These are phyloP conservation scores for Melinopterus prodromus DNA, from an alignment of 2,888 invertebrate species.

Conservation along the genomic window DNA sequence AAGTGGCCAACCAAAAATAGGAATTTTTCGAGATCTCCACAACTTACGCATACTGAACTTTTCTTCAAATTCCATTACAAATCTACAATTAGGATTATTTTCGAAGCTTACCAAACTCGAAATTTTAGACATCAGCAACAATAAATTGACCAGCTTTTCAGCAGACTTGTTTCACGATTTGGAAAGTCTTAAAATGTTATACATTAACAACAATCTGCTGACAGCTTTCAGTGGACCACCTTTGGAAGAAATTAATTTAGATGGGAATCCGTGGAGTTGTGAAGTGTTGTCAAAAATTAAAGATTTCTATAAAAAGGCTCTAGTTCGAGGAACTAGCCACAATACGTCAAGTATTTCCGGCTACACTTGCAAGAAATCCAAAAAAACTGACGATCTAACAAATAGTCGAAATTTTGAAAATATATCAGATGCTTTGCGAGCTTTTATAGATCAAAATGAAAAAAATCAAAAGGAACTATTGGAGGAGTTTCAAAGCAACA, in stretches of 20 bases:
- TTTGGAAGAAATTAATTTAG: neutral
- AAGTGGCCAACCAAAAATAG: neutral
- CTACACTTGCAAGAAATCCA: too few relatives aligned
- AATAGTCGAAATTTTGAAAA: too few relatives aligned
- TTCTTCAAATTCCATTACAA: slow-evolving; percentile 24
- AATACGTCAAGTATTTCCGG: too few relatives aligned
- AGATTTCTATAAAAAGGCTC: too few relatives aligned
- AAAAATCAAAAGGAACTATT: too few relatives aligned
- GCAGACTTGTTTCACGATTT: slow-evolving; percentile 18
- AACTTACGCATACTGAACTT: slow-evolving; percentile 14
- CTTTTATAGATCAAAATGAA: too few relatives aligned
- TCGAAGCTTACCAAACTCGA: slow-evolving; percentile 12
- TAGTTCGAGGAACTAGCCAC: too few relatives aligned
- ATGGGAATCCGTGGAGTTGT: slow-evolving; percentile 25
- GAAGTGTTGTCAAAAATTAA: neutral
- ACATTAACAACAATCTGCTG: slow-evolving; percentile 20
- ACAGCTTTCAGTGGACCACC: neutral
- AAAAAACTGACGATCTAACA: too few relatives aligned
- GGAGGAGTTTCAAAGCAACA: too few relatives aligned
- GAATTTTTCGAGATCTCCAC: slow-evolving; percentile 6
- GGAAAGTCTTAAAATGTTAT: neutral
- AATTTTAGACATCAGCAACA: too few relatives aligned
- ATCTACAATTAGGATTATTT: slow-evolving; percentile 23
- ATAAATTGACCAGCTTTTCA: slow-evolving; percentile 21
- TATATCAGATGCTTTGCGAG: too few relatives aligned